phyloP scores from a whole-genome alignment of 2,113 vertebrate genomes.

The Mixornis gularis region DNA sequence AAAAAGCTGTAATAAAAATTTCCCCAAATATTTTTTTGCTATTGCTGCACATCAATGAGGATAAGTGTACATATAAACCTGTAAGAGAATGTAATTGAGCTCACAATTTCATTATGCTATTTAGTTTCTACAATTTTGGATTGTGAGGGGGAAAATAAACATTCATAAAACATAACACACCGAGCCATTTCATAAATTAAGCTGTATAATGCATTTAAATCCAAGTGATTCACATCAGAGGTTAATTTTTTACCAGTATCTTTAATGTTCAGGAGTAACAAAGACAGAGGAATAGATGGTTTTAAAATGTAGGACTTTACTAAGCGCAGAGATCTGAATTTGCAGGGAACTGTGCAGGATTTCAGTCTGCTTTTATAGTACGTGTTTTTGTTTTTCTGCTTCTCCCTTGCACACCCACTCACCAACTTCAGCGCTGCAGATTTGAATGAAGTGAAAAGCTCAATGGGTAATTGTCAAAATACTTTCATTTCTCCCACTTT shows the following conservation, averaged over 20 bases:
- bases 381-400: constrained; percentile 16
- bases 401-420: constrained; percentile 59
- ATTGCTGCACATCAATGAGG: not conserved
- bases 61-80: not conserved
- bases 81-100: not conserved
- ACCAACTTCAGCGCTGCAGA: not conserved
- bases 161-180: not conserved
- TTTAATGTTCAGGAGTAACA: not conserved
- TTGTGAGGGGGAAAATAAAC: not conserved
- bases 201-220: not conserved
- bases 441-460: constrained; percentile 61
- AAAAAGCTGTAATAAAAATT: constrained; percentile 45
- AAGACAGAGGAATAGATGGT: not conserved
- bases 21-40: constrained; percentile 1
- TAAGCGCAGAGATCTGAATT: not conserved
- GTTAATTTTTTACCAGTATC: not conserved
- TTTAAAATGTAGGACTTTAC: not conserved
- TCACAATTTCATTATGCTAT: not conserved
- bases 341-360: not conserved
- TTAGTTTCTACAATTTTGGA: constrained; percentile 21
- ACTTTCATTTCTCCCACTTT: constrained; percentile 20
- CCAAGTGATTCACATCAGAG: not conserved
- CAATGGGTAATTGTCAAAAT: constrained; percentile 59
- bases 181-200: not conserved
- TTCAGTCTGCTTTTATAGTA: constrained; percentile 23